Evolutionary conservation across 2,113 vertebrate species (phyloP).

Genomic region (Trematocara nigrifrons): DNA sequence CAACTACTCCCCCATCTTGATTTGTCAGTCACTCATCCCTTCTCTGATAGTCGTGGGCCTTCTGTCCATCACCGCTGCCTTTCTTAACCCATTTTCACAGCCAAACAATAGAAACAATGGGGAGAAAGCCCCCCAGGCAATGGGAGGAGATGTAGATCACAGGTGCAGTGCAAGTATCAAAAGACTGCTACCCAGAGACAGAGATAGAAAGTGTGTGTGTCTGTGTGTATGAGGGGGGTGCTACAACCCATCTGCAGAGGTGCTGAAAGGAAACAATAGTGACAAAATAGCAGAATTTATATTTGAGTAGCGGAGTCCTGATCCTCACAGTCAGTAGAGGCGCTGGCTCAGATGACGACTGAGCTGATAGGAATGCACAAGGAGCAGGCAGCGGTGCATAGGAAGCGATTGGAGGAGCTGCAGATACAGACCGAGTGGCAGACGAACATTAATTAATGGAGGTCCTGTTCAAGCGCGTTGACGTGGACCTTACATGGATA

Average conservation of each 20-base stretch:
- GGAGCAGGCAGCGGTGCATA: not conserved
- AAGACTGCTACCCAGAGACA: conserved; percentile 47
- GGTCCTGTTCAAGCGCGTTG: no score
- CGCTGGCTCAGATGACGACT: not conserved
- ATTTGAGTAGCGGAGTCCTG: not conserved
- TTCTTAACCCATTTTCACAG: conserved; percentile 65
- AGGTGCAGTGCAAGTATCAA: conserved; percentile 58
- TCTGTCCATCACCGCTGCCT: conserved; percentile 32
- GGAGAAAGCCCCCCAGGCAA: conserved; percentile 48
- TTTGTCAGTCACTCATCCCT: not conserved
- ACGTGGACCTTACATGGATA: no score
- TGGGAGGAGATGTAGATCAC: conserved; percentile 41
- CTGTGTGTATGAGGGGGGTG: not conserved
- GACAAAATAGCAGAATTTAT: not conserved
- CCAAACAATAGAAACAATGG: conserved; percentile 67
- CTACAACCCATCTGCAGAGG: conserved; percentile 68
- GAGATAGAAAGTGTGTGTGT: not conserved
- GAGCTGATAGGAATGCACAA: not conserved
- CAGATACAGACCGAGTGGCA: not conserved
- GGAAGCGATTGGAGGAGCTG: not conserved
- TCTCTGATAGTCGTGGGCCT: not conserved
- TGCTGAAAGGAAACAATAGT: conserved; percentile 11
- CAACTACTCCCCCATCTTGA: conserved; percentile 1
- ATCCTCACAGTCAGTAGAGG: not conserved
- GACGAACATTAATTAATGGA: no score